Conservation (phyloP, 2,888 invertebrate species). For the Trichacis sp. region DNA sequence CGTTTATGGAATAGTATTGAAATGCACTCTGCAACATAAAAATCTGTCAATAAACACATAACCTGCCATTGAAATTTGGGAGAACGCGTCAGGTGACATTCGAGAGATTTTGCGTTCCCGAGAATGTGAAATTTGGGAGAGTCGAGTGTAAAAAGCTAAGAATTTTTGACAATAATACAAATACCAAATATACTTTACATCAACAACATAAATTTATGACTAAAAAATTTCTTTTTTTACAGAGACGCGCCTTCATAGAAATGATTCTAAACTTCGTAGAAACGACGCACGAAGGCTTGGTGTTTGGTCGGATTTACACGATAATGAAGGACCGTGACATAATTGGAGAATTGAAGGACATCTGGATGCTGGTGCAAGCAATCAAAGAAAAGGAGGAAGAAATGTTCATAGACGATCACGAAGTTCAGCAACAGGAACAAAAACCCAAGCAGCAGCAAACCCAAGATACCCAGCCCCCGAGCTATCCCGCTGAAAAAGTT, state of each 20-base stretch:
- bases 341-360: slow-evolving; percentile 80
- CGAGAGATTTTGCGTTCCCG: too few species aligned
- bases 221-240: slow-evolving; percentile 45
- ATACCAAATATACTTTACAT: too few species aligned
- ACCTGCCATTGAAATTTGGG: too few species aligned
- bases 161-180: too few species aligned
- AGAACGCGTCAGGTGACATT: too few species aligned
- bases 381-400: slow-evolving; percentile 70
- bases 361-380: slow-evolving; percentile 79
- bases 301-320: slow-evolving; percentile 71
- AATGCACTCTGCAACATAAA: too few species aligned
- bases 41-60: too few species aligned
- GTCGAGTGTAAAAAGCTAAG: too few species aligned
- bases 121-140: too few species aligned
- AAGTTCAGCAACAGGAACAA: slow-evolving; percentile 43
- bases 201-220: too few species aligned
- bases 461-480: slow-evolving; percentile 23
- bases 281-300: slow-evolving; percentile 78
- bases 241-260: slow-evolving; percentile 78
- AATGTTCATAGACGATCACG: slow-evolving; percentile 54
- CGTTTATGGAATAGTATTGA: too few species aligned
- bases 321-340: slow-evolving; percentile 78
- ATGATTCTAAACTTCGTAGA: slow-evolving; percentile 80
- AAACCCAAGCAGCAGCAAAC: slow-evolving; percentile 23
- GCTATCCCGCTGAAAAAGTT: slow-evolving; percentile 13